Evolutionary conservation across 2,113 vertebrate species (phyloP).

Genomic region (Pelodiscus sinensis): DNA sequence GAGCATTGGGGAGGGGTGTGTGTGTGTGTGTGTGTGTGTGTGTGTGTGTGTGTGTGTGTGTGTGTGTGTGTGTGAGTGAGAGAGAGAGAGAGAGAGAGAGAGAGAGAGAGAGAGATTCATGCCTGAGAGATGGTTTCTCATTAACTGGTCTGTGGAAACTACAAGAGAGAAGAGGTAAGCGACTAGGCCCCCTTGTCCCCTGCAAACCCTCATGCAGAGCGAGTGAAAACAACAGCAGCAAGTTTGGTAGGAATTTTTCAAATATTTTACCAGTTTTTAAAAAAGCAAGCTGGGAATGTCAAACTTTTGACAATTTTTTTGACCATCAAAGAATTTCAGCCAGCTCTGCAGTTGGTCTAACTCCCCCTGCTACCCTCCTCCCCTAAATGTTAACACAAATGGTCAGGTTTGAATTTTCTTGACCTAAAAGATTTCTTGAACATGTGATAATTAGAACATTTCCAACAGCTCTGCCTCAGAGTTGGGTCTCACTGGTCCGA

Average conservation of each 20-base stretch:
- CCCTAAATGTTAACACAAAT: neutral
- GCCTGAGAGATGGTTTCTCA: neutral
- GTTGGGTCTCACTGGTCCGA: neutral
- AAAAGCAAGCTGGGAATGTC: neutral
- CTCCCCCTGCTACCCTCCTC: too few relatives aligned
- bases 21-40: too few relatives aligned
- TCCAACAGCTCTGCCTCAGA: neutral
- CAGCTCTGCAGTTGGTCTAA: neutral
- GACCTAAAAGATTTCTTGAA: neutral
- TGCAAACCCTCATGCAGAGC: neutral
- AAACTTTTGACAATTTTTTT: neutral
- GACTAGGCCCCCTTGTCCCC: neutral
- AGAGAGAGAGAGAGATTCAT: too few relatives aligned
- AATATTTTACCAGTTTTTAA: too few relatives aligned
- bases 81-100: neutral
- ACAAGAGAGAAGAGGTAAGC: neutral
- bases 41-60: too few relatives aligned
- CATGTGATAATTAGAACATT: neutral
- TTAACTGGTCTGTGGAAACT: neutral
- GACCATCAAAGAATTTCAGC: neutral
- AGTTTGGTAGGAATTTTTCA: neutral
- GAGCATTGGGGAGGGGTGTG: too few relatives aligned
- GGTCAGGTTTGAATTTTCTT: neutral
- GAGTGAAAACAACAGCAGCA: neutral
- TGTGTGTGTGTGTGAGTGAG: neutral